phyloP scores from a whole-genome alignment of 2,888 invertebrate species.

The Drosophila tripunctata region DNA sequence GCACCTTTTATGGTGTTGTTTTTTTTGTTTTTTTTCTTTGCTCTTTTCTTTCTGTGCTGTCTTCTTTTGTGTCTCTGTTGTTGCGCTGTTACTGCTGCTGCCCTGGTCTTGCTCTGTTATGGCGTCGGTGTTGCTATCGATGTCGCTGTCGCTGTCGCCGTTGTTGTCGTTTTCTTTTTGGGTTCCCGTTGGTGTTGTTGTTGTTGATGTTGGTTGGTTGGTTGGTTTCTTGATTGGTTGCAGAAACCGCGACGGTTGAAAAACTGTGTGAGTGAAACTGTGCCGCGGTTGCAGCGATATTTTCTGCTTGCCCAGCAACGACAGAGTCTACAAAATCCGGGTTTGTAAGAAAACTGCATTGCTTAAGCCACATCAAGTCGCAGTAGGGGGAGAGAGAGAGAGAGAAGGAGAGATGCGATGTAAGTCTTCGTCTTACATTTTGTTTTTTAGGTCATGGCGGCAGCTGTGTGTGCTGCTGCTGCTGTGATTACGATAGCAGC shows the following conservation, averaged over 20 bases:
- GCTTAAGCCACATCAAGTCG: slow-evolving; percentile 32
- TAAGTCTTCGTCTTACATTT: slow-evolving; percentile 51
- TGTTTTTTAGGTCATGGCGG: slow-evolving; percentile 67
- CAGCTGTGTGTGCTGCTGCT: slow-evolving; percentile 15
- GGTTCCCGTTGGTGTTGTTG: slow-evolving; percentile 5
- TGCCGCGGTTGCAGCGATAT: slow-evolving; percentile 59
- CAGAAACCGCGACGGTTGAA: slow-evolving; percentile 46
- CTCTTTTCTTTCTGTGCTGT: slow-evolving; percentile 22
- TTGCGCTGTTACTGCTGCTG: slow-evolving; percentile 48
- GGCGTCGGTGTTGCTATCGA: slow-evolving; percentile 8
- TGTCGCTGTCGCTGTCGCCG: slow-evolving; percentile 11
- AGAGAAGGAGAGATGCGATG: slow-evolving; percentile 9
- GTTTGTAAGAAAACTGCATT: slow-evolving; percentile 73
- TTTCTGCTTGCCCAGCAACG: slow-evolving; percentile 81
- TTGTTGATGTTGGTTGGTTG: no score
- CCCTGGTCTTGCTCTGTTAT: slow-evolving; percentile 12
- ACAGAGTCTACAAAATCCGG: slow-evolving; percentile 82
- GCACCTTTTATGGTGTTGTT: slow-evolving; percentile 15
- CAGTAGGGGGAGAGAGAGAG: slow-evolving; percentile 18
- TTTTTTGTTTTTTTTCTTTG: slow-evolving; percentile 24
- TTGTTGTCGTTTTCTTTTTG: no score
- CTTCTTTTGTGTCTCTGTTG: slow-evolving; percentile 54
- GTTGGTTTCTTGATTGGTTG: slow-evolving; percentile 52
- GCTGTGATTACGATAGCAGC: slow-evolving; percentile 17
- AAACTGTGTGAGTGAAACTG: slow-evolving; percentile 35